Evolutionary conservation across 2,888 invertebrate genomes (phyloP).

Genomic region (Hylaea fasciaria): DNA sequence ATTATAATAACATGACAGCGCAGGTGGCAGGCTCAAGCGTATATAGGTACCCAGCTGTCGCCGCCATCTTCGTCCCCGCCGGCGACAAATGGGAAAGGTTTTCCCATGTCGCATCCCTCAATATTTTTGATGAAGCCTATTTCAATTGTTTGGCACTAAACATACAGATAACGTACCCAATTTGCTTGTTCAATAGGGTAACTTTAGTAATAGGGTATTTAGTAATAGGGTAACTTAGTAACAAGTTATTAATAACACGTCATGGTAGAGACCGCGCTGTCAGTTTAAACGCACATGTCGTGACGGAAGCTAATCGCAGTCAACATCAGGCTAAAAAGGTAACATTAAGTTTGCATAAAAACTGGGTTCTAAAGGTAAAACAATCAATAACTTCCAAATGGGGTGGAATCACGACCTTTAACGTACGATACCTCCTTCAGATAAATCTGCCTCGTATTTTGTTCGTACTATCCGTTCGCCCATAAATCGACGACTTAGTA

Average conservation of each 20-base stretch:
- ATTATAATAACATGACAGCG: too few relatives aligned
- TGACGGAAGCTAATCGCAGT: constrained; percentile 17
- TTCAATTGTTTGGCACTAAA: too few relatives aligned
- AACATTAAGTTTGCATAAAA: constrained; percentile 40
- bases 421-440: constrained; percentile 20
- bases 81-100: too few relatives aligned
- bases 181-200: too few relatives aligned
- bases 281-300: constrained; percentile 16
- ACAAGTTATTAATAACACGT: background rate
- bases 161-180: too few relatives aligned
- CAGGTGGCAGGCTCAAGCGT: too few relatives aligned
- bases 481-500: constrained; percentile 1
- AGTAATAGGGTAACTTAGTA: too few relatives aligned
- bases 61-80: too few relatives aligned
- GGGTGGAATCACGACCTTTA: constrained; percentile 45
- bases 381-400: constrained; percentile 45
- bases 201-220: too few relatives aligned
- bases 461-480: constrained; percentile 18
- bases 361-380: constrained; percentile 40
- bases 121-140: too few relatives aligned
- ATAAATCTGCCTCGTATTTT: constrained; percentile 24
- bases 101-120: too few relatives aligned
- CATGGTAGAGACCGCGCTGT: background rate
- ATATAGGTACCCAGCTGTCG: too few relatives aligned
- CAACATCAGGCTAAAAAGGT: constrained; percentile 4